Evolutionary conservation across 2,797 vertebrate species (phyloP).

Genomic region (Capromys pilorides): DNA sequence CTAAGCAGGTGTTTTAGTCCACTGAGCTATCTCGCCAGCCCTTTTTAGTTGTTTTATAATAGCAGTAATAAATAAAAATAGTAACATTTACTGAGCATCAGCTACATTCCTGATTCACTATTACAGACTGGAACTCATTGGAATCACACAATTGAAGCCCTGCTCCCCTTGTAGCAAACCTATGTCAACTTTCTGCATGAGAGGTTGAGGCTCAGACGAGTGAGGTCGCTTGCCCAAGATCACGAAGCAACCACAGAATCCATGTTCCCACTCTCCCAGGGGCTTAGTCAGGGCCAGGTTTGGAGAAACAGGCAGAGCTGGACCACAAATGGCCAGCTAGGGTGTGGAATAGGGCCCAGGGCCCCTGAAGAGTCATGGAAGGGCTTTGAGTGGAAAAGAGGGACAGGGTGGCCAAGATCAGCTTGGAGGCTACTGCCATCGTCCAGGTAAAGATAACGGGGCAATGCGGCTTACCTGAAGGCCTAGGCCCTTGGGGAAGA

Average conservation of each 20-base stretch:
- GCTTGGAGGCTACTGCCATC: background rate
- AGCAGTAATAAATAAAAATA: background rate
- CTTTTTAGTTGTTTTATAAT: background rate
- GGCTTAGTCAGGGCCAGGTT: background rate
- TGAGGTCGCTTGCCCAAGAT: slow-evolving; percentile 25
- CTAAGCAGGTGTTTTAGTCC: too few relatives aligned
- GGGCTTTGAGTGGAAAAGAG: background rate
- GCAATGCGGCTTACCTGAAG: background rate
- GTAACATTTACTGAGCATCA: background rate
- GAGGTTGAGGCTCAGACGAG: slow-evolving; percentile 3
- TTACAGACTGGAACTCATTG: background rate
- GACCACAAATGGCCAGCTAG: background rate
- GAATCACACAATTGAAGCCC: background rate
- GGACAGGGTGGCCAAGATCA: background rate
- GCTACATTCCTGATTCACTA: background rate
- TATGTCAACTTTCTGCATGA: slow-evolving; percentile 14
- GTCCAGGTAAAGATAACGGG: background rate
- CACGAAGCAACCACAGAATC: background rate
- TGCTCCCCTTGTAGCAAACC: background rate
- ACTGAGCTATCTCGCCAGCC: too few relatives aligned
- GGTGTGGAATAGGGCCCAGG: background rate
- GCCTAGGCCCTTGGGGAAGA: slow-evolving; percentile 34
- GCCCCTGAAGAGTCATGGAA: background rate
- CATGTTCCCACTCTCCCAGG: background rate
- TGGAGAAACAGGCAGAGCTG: background rate